Evolutionary conservation across 2,888 invertebrate genomes (phyloP).

Genomic region (Dendrolimus houi): DNA sequence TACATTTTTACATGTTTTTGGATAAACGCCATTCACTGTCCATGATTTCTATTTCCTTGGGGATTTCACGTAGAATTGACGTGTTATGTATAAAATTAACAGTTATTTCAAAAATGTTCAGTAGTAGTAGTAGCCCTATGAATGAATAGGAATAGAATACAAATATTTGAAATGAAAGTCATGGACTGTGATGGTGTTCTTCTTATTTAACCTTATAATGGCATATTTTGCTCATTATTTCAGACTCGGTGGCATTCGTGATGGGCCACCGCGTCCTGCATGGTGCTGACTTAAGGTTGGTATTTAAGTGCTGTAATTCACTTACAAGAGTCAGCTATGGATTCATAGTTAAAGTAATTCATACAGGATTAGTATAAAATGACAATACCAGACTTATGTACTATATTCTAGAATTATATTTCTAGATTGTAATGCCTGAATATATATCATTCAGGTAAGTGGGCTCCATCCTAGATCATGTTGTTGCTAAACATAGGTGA

Average conservation of each 20-base stretch:
- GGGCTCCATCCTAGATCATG: too few relatives aligned
- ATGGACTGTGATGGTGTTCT: slow-evolving; percentile 37
- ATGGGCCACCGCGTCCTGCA: slow-evolving; percentile 49
- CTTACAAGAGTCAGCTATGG: neutral
- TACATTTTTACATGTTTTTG: slow-evolving; percentile 22
- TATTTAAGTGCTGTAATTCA: slow-evolving; percentile 19
- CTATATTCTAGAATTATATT: too few relatives aligned
- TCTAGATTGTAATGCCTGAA: too few relatives aligned
- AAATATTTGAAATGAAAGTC: slow-evolving; percentile 22
- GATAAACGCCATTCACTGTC: slow-evolving; percentile 32
- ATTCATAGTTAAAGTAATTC: neutral
- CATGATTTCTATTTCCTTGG: slow-evolving; percentile 31
- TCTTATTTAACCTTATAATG: slow-evolving; percentile 61
- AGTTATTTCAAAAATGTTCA: too few relatives aligned
- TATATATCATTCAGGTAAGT: too few relatives aligned
- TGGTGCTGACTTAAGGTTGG: slow-evolving; percentile 50
- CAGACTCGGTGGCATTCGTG: slow-evolving; percentile 65
- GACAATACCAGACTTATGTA: too few relatives aligned
- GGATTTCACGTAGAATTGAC: too few relatives aligned
- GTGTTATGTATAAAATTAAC: too few relatives aligned
- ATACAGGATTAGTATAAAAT: neutral
- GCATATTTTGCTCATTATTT: slow-evolving; percentile 73
- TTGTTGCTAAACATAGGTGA: too few relatives aligned
- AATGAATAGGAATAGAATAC: neutral
- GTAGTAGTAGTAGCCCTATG: too few relatives aligned